Conservation (phyloP, 2,888 invertebrate species). For the Thalpophila matura region DNA sequence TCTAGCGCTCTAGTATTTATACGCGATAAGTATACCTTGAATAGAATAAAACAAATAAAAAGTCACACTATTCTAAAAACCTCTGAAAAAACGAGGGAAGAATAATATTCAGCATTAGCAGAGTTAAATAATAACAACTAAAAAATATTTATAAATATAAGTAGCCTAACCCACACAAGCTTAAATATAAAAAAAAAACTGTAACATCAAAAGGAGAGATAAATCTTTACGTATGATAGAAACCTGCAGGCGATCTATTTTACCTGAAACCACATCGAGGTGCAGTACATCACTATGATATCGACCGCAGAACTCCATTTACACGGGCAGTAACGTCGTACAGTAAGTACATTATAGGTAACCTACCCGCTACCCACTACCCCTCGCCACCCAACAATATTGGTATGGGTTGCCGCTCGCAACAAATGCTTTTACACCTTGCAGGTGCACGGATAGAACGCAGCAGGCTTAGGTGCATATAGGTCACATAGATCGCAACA, state of each 20-base stretch:
- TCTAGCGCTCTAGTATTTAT: too few relatives aligned
- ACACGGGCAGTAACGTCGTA: conserved; percentile 59
- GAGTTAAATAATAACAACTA: too few relatives aligned
- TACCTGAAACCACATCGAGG: conserved; percentile 38
- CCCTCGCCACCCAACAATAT: conserved; percentile 31
- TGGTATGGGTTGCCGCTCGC: conserved; percentile 36
- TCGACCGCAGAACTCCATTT: conserved; percentile 80
- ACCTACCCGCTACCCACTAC: conserved; percentile 34
- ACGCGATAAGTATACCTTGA: too few relatives aligned
- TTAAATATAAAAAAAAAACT: background rate
- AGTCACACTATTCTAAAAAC: too few relatives aligned
- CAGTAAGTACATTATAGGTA: conserved; percentile 50
- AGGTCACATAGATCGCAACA: background rate
- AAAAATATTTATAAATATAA: too few relatives aligned
- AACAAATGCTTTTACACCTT: conserved; percentile 47
- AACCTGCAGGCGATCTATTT: background rate
- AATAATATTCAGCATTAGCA: too few relatives aligned
- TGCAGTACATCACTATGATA: conserved; percentile 72
- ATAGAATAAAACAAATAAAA: too few relatives aligned
- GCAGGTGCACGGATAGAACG: conserved; percentile 10
- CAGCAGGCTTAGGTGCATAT: conserved; percentile 4
- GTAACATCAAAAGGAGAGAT: background rate
- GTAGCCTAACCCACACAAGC: too few relatives aligned
- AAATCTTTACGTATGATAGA: background rate
- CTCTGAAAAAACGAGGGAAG: too few relatives aligned